A percentile compares a stretch with the other conserved stretches of the same genome.
These are phyloP conservation scores for Heterohyrax brucei DNA, from an alignment of 2,797 vertebrate genomes.

Conservation along the genomic window DNA sequence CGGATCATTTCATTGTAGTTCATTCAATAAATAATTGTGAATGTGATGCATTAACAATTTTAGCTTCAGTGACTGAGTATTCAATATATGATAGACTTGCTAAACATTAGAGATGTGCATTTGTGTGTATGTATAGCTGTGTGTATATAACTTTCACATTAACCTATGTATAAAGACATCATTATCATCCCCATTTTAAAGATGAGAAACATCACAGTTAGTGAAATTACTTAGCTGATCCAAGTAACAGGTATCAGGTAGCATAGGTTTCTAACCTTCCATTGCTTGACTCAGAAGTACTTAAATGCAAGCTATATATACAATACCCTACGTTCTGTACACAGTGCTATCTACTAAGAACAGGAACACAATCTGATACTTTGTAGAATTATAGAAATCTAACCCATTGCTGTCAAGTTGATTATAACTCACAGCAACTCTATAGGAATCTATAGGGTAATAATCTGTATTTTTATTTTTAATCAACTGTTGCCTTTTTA, in stretches of 20 bases:
- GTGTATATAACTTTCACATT: slow-evolving; percentile 22
- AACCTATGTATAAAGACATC: background rate
- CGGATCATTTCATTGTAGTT: slow-evolving; percentile 52
- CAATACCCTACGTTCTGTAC: background rate
- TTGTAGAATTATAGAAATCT: slow-evolving; percentile 16
- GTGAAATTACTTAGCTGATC: background rate
- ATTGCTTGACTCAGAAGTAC: background rate
- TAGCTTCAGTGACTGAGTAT: background rate
- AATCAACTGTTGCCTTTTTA: background rate
- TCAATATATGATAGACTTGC: background rate
- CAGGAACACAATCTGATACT: background rate
- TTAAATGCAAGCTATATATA: background rate
- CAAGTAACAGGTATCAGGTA: background rate
- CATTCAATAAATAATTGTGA: slow-evolving; percentile 39
- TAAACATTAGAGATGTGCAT: background rate
- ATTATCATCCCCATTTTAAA: background rate
- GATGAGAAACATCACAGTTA: background rate
- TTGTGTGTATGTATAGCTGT: background rate
- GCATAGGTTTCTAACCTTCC: background rate
- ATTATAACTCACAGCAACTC: too few species aligned
- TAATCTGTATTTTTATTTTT: slow-evolving; percentile 5
- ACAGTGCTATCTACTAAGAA: background rate
- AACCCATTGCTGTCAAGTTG: too few species aligned
- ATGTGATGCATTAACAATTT: background rate
- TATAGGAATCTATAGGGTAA: background rate